Conservation (phyloP, 53 echinoderm and acorn worm species). For the Pentamera pediparva region DNA sequence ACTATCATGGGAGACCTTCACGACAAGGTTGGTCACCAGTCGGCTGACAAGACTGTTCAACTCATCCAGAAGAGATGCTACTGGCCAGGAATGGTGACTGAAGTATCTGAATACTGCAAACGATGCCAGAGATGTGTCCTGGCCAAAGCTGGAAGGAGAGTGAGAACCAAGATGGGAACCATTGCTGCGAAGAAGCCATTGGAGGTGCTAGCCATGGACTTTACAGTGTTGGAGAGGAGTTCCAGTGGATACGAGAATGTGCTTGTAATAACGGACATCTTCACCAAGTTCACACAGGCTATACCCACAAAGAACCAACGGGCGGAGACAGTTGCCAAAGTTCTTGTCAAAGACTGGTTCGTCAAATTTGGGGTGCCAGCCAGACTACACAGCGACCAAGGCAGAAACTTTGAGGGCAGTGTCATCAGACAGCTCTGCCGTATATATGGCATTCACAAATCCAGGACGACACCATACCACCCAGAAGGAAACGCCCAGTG, state of each 20-base stretch:
- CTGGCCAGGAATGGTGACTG: slow-evolving; percentile 51
- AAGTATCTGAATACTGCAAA: slow-evolving; percentile 30
- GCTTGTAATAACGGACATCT: slow-evolving; percentile 57
- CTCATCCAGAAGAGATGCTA: slow-evolving; percentile 33
- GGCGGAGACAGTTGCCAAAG: slow-evolving; percentile 57
- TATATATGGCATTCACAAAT: slow-evolving; percentile 49
- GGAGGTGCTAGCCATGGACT: slow-evolving; percentile 57
- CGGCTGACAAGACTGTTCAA: slow-evolving; percentile 38
- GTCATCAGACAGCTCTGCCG: slow-evolving; percentile 44
- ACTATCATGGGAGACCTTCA: slow-evolving; percentile 40
- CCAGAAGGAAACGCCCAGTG: slow-evolving; percentile 33
- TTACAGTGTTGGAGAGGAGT: slow-evolving; percentile 44
- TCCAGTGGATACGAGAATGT: slow-evolving; percentile 49
- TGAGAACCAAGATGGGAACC: slow-evolving; percentile 24
- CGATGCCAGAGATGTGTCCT: slow-evolving; percentile 43
- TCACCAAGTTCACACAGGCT: slow-evolving; percentile 59
- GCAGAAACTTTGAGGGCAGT: slow-evolving; percentile 63
- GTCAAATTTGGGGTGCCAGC: slow-evolving; percentile 57
- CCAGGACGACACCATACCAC: slow-evolving; percentile 40
- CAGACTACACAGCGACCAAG: slow-evolving; percentile 67
- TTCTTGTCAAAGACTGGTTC: slow-evolving; percentile 62
- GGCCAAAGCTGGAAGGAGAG: slow-evolving; percentile 49
- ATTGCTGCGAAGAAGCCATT: slow-evolving; percentile 38
- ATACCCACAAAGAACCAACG: slow-evolving; percentile 54
- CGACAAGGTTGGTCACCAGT: slow-evolving; percentile 54